Base-by-base conservation (phyloP, 2,888 invertebrate genomes). In the Melanchra persicariae region DNA sequence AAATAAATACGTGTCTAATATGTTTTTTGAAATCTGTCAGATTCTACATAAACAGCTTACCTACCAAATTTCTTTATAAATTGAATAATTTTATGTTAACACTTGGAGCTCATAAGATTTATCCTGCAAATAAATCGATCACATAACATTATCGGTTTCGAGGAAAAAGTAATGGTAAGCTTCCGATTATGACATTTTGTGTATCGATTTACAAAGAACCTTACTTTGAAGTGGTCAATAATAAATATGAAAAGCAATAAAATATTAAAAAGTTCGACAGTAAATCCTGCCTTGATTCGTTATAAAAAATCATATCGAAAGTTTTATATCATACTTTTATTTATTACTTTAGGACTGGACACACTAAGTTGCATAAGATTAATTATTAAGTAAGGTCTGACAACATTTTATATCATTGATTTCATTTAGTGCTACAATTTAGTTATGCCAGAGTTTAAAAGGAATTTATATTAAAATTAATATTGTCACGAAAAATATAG, bases 221-320 rank as follows among this genome's bases (percentile, higher is more conserved):
- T 40, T n/a, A 30, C 24, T 75, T 66, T 58, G 34, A 17, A 59
- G 30, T 7, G 19, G 30, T 43, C 43, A 55, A 37, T 60, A 40
- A 43, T 61, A 74, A 37, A 43, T 74, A 49, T 55, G 55, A 74
- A 74, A 68, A 61, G 49, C 8, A 26, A 51, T 57, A 57, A 57
- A 6, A 22, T 57, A 37, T 55, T 37, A 30, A 17, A 54, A 43
- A 67, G 49, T 43, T 19, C 24, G 24, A 19, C 15, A 26, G 10
- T 75, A 74, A 74, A 75, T 67, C 30, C 24, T 17, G 8, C 1
- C 15, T 43, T 40, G 24, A 47, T 30, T 61, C 34, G 24, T 30
- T n/a, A 12, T 40, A 10, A 34, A 43, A 54, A 63, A 47, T 66
- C 10, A 22, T 47, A 1, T 8, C 3, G 19, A 30, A 12, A 37